Evolutionary conservation across 1,140 invertebrate species (phyloP).

Genomic region (Cephus cinctus): DNA sequence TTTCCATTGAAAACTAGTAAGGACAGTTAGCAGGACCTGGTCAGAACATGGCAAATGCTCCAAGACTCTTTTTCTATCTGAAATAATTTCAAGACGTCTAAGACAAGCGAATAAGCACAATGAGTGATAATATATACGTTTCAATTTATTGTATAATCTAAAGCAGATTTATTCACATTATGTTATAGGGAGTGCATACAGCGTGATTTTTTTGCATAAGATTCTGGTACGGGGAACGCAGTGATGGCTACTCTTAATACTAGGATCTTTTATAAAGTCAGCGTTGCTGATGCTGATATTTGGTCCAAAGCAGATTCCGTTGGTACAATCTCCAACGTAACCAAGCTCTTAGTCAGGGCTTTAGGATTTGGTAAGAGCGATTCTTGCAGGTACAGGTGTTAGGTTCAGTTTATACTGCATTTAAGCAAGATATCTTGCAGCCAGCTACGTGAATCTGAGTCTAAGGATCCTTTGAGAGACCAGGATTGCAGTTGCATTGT

Average conservation of each 20-base stretch:
- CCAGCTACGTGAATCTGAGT: constrained; percentile 13
- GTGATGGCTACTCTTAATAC: constrained; percentile 64
- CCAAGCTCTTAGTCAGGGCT: constrained; percentile 35
- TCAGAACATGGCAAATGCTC: no score
- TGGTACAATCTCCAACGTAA: constrained; percentile 55
- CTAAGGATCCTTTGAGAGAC: constrained; percentile 19
- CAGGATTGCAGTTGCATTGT: constrained; percentile 29
- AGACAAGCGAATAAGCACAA: no score
- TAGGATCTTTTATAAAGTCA: constrained; percentile 60
- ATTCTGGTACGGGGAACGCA: constrained; percentile 51
- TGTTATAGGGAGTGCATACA: no score
- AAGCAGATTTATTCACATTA: no score
- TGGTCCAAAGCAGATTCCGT: constrained; percentile 57
- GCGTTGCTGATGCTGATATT: constrained; percentile 62
- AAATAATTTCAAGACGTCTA: no score
- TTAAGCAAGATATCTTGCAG: constrained; percentile 43
- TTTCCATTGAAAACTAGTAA: no score
- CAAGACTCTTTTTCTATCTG: no score
- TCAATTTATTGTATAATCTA: no score
- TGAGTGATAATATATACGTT: no score
- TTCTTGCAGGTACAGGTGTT: constrained; percentile 52
- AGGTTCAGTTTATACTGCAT: constrained; percentile 49
- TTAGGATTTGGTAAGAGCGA: constrained; percentile 39
- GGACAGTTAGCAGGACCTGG: no score
- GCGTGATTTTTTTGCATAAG: no score